Evolutionary conservation across 2,113 vertebrate species (phyloP), one percentile per base, ranked within the genome.

Genomic region (Alouatta palliata): DNA sequence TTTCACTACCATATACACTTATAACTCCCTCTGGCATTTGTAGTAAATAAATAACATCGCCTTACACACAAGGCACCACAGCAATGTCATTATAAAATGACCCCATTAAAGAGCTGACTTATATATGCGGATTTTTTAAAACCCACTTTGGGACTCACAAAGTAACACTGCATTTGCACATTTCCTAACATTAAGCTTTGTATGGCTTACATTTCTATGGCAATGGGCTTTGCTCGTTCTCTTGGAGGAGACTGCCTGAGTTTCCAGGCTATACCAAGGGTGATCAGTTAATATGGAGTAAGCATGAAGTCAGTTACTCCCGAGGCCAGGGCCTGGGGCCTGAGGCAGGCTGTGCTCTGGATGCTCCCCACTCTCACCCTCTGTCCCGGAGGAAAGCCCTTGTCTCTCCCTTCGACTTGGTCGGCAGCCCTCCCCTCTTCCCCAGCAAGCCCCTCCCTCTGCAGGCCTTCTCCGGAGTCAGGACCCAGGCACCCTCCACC

Each of bases 1-100:
- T 91, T 81, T 95, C 85, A 77, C 73, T 80, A 27, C 87, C 68
- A 21, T 17, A 71, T 17, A 37, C 54, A 70, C 81, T 81, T 85
- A 70, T 70, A 82, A 76, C 61, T 49, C 70, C 54, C 68, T 25
- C 16, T 10, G 47, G 20, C 64, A 8, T 76, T 27, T 56, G 4
- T 37, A 88, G 49, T 76, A 79, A 90, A 89, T 54, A 54, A 89
- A 56, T 81, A 76, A 52, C 20, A 54, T 73, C 6, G 19, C 40
- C n/a, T 64, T 68, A 54, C 32, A 61, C 4, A 76, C 43, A 37
- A 75, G 85, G 75, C 49, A 49, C n/a, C 56, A 70, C 17, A 17
- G 61, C 93, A 85, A 68, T 54, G 35, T 61, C 82, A 75, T 35
- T 45, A 82, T 58, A 35, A 88, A 32, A 70, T 49, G 70, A 95